Evolutionary conservation across 2,113 vertebrate genomes (phyloP).

Genomic region (Himantopus leucocephalus): DNA sequence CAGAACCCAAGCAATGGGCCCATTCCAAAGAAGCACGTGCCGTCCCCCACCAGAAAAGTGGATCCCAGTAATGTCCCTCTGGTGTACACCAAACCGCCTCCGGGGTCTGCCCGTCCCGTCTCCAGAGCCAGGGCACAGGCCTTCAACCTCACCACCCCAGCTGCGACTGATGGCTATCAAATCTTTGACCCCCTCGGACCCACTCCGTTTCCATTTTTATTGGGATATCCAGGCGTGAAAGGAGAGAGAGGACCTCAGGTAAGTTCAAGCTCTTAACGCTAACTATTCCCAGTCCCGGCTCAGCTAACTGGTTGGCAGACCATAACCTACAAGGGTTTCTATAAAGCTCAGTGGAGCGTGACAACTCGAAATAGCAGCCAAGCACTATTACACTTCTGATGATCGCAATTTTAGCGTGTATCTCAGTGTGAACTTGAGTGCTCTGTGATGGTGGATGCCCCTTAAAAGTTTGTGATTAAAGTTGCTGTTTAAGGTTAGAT

Average conservation of each 20-base stretch:
- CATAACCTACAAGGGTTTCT: not conserved
- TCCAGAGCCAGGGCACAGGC: not conserved
- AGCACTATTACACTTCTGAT: not conserved
- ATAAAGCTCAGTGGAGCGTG: not conserved
- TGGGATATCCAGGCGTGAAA: conserved; percentile 84
- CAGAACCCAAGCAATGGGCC: not conserved
- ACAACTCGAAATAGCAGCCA: not conserved
- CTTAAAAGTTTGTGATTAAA: not conserved
- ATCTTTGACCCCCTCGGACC: conserved; percentile 80
- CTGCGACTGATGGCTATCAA: conserved; percentile 79
- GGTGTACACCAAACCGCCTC: conserved; percentile 56
- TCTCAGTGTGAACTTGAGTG: not conserved
- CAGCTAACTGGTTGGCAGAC: not conserved
- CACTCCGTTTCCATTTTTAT: conserved; percentile 80
- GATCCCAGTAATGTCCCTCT: conserved; percentile 47
- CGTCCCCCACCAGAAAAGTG: conserved; percentile 47
- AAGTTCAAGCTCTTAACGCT: conserved; percentile 38
- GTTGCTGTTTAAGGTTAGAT: not conserved
- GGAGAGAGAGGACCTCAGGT: conserved; percentile 90
- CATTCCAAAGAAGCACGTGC: conserved; percentile 19
- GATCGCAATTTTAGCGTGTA: not conserved
- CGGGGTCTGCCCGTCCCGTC: not conserved
- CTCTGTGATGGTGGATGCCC: not conserved
- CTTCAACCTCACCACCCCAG: conserved; percentile 69
- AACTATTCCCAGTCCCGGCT: not conserved